phyloP scores from a whole-genome alignment of 1,140 invertebrate species.

The Platyscapa corneri region DNA sequence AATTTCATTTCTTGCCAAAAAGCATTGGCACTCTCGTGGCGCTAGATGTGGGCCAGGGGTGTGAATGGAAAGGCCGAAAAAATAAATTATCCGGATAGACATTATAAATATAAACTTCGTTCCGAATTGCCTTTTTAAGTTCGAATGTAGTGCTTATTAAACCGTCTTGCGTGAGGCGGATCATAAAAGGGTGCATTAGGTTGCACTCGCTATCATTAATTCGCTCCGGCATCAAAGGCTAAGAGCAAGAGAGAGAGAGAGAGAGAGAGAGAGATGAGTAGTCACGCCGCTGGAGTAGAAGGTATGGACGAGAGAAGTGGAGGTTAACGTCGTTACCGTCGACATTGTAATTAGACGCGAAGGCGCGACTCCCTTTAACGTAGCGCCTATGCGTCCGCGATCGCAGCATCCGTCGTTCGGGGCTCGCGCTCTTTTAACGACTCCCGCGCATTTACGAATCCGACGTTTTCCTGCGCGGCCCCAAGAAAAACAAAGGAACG shows the following conservation, averaged over 20 bases:
- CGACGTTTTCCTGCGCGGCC: no score
- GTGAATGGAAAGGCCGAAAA: neutral
- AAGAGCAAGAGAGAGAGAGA: neutral
- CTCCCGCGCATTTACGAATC: neutral
- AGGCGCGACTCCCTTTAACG: neutral
- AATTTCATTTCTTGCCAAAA: neutral
- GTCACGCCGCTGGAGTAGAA: no score
- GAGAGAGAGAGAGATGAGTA: neutral
- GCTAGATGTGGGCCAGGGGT: neutral
- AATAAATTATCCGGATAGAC: neutral
- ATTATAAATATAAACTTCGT: neutral
- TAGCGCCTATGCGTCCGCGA: neutral
- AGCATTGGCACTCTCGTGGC: neutral
- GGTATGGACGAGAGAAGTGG: no score
- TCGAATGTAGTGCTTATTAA: conserved; percentile 13
- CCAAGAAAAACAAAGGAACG: neutral
- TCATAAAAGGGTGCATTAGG: conserved; percentile 27
- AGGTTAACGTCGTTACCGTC: conserved; percentile 10
- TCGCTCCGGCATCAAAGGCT: neutral
- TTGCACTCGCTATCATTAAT: conserved; percentile 13
- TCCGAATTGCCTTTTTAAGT: neutral
- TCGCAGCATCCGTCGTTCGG: neutral
- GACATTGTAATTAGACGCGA: conserved; percentile 26
- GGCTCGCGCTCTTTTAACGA: neutral
- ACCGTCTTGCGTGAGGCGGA: neutral